Evolutionary conservation across 2,888 invertebrate genomes (phyloP), one percentile per base, ranked within the genome.

Genomic region (Cheilosia grossa): DNA sequence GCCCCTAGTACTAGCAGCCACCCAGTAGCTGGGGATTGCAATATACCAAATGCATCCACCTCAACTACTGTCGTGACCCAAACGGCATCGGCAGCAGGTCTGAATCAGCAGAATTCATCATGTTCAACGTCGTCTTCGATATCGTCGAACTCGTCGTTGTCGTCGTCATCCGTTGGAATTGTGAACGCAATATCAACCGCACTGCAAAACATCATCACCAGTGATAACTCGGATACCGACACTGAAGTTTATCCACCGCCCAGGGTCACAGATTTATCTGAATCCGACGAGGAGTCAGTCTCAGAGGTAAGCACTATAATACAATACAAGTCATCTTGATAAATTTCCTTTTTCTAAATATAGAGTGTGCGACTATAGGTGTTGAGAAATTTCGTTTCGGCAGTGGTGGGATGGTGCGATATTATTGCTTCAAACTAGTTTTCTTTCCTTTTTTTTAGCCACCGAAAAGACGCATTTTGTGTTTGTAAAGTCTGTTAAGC

Each of bases 221-320:
- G 96, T 94, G 96, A 96, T 93, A 96, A 96, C 93, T 95, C 96
- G 92, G 96, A 96, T 94, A 96, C 96, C 92, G 97, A 97, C 94
- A 96, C 96, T 91, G 96, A 96, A 93, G 93, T 95, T 92, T 90
- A 90, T 87, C 96, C 96, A 92, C 96, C 96, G 92, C 95, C 96
- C 92, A 96, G 96, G 94, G 97, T 97, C 94, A 96, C 97, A 93
- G 97, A 97, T 94, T 95, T 97, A 92, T 98, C 98, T 91, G 98
- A 97, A 94, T 98, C 97, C 93, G 98, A 98, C 93, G 98, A 98
- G 93, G 98, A 98, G 93, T 98, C 98, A 93, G 97, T 97, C 92
- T 98, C 97, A 91, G 98, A 98, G 97, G 98, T 98, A 95, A 95
- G 93, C 91, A 40, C 13, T 17, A 58, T 42, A 30, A 19, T 40